Evolutionary conservation across 2,797 vertebrate species (phyloP).

Genomic region (Cynopterus sphinx): DNA sequence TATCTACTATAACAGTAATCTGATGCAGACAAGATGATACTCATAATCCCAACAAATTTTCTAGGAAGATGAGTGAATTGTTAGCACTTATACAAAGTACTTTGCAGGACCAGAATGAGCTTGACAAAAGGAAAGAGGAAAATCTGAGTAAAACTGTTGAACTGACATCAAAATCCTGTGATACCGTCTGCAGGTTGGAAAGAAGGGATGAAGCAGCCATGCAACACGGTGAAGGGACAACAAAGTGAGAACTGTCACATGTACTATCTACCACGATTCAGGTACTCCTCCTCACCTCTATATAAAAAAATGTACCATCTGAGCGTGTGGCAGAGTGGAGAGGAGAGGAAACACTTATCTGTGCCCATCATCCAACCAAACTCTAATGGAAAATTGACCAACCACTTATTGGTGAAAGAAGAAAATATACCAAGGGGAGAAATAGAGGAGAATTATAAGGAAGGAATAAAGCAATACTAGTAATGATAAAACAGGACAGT

Average conservation of each 20-base stretch:
- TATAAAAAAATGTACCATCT: neutral
- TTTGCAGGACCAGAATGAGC: neutral
- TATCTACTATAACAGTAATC: neutral
- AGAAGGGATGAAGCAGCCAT: neutral
- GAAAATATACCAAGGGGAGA: neutral
- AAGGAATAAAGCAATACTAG: neutral
- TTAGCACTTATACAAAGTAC: neutral
- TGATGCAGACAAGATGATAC: neutral
- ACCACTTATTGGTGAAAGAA: neutral
- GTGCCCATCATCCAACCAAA: neutral
- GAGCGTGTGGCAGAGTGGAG: too few relatives aligned
- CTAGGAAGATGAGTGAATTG: neutral
- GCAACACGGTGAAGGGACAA: neutral
- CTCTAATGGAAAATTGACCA: neutral
- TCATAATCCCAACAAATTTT: neutral
- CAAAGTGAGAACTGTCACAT: neutral
- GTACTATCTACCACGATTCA: fast-evolving
- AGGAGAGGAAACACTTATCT: neutral
- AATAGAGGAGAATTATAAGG: neutral
- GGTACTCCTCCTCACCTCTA: neutral
- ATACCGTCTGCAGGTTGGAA: neutral
- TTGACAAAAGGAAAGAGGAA: neutral
- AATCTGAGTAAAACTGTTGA: neutral
- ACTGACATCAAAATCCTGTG: neutral
- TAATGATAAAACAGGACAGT: neutral